Conservation (phyloP, 2,797 vertebrate species). For the Girardinus metallicus region DNA sequence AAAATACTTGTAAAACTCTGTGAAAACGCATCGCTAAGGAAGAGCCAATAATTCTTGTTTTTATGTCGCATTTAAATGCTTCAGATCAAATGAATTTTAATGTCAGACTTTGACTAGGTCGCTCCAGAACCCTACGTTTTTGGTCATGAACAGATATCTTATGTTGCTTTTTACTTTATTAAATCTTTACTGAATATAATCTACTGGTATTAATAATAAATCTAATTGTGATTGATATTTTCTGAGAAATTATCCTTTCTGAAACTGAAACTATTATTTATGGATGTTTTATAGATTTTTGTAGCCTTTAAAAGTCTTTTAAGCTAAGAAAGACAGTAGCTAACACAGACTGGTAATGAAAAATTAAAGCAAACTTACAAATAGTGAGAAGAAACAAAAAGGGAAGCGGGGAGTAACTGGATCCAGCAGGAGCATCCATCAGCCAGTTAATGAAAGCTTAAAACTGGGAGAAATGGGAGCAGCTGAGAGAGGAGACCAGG, state of each 20-base stretch:
- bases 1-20: no score
- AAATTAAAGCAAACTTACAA: not conserved
- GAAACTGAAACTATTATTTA: not conserved
- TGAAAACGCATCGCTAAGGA: not conserved
- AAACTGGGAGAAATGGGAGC: not conserved
- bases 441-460: not conserved
- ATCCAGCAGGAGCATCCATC: not conserved
- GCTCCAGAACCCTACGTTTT: not conserved
- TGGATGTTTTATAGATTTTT: not conserved
- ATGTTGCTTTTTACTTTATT: not conserved
- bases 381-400: not conserved
- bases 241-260: not conserved
- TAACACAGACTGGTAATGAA: not conserved
- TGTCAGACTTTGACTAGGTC: not conserved
- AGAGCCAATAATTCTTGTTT: not conserved
- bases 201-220: not conserved
- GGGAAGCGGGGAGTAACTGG: no score
- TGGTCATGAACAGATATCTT: not conserved
- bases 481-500: not conserved
- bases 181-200: not conserved
- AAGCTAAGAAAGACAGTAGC: not conserved
- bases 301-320: not conserved
- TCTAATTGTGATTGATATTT: not conserved
- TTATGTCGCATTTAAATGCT: not conserved
- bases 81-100: not conserved